Evolutionary conservation across 2,797 vertebrate species (phyloP), one percentile per base, ranked within the genome.

Genomic region (Alosa sapidissima): DNA sequence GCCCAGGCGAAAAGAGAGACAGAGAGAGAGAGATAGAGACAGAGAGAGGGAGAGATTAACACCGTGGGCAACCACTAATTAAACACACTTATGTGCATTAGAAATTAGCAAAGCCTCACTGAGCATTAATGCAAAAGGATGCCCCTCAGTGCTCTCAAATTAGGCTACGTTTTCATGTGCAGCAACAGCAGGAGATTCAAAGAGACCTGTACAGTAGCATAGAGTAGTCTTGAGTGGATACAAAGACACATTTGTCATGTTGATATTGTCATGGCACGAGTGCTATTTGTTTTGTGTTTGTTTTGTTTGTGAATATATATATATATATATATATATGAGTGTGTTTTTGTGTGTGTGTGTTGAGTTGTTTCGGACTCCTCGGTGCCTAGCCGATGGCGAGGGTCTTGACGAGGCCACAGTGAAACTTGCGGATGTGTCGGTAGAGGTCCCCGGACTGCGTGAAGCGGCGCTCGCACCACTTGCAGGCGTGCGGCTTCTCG

Each of bases 361-460:
- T 8, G 21, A 60, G 1, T 14, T 11, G 48, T 45, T 19, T 36
- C 0, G 2, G 62, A 62, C 55, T 58, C 55, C 33, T 28, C 2
- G 1, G 60, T 62, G 91, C 84, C 92, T 94, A 96, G 92, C 95
- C 95, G 13, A 96, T 95, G 89, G 95, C 92, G 11, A 99, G 96
- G 81, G 97, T 97, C 95, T 97, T 98, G 58, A 98, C 96, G 87
- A 98, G 96, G 95, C 98, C 97, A 90, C 98, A 98, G 94, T 99
- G 98, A 94, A 99, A 99, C 96, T 99, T 99, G 93, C 98, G 97
- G 91, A 98, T 97, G 83, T 99, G 98, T 93, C 98, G 97, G 92
- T 99, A 99, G 62, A 99, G 95, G 92, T 99, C 98, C 51, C 98
- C 98, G 0, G 98, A 99, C 93, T 99, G 98, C 0, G 98, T 99